These are phyloP conservation scores for Neoniphon sammara DNA, from an alignment of 2,797 vertebrate genomes.

Conservation along the genomic window DNA sequence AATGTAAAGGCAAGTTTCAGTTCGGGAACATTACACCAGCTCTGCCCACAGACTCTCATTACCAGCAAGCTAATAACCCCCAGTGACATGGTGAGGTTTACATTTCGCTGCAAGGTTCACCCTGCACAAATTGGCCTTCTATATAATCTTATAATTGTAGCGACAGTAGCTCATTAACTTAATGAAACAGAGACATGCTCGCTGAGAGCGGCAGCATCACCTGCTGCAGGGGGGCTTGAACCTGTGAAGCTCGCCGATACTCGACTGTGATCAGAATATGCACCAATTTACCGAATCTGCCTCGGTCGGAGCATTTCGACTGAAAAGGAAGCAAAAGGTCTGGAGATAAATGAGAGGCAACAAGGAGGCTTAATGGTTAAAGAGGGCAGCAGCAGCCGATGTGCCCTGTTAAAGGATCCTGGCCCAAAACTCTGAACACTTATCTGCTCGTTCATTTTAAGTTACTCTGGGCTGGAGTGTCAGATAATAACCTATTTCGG, in stretches of 20 bases:
- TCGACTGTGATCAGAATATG: background rate
- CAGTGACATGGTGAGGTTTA: slow-evolving; percentile 33
- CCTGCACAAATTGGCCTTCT: slow-evolving; percentile 55
- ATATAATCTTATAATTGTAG: slow-evolving; percentile 40
- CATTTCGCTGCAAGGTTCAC: slow-evolving; percentile 12
- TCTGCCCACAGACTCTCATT: slow-evolving; percentile 60
- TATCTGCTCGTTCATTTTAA: too few species aligned
- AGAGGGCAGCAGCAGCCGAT: background rate
- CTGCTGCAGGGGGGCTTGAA: background rate
- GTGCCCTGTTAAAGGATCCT: too few species aligned
- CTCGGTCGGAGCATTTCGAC: too few species aligned
- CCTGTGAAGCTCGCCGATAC: background rate
- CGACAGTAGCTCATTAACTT: slow-evolving; percentile 57
- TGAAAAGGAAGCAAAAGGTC: background rate
- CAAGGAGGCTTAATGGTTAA: background rate
- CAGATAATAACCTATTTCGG: too few species aligned
- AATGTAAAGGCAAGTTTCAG: slow-evolving; percentile 41
- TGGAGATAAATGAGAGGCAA: background rate
- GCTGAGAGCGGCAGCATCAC: background rate
- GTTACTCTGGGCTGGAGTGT: too few species aligned
- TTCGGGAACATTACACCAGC: slow-evolving; percentile 31
- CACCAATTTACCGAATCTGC: background rate
- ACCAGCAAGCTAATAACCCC: slow-evolving; percentile 57
- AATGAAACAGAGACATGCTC: slow-evolving; percentile 23
- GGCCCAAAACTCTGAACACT: too few species aligned